These are phyloP conservation scores for Mythimna lalbum DNA, from an alignment of 2,888 invertebrate genomes.

Conservation along the genomic window DNA sequence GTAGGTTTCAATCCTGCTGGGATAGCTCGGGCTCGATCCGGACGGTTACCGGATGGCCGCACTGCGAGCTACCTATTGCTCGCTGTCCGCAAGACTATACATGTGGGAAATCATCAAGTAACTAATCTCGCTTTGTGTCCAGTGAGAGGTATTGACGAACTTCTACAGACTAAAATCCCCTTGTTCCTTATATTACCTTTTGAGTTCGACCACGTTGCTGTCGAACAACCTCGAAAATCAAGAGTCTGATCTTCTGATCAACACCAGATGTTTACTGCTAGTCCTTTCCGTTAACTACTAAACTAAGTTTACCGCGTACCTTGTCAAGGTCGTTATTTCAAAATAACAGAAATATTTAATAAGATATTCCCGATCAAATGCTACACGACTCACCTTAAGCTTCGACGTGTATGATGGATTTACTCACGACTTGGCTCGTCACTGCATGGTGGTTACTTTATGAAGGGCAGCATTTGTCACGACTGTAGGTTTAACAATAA, in stretches of 20 bases:
- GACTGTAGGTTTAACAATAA: constrained; percentile 15
- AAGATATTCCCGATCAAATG: constrained; percentile 23
- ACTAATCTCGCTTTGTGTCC: no score
- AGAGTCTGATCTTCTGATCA: constrained; percentile 8
- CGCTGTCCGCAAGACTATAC: no score
- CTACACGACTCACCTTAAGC: constrained; percentile 51
- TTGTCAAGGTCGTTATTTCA: constrained; percentile 33
- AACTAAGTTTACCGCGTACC: constrained; percentile 1
- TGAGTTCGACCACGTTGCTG: no score
- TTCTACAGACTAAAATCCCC: no score
- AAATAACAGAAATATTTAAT: constrained; percentile 35
- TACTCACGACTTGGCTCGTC: constrained; percentile 57
- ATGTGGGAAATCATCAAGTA: no score
- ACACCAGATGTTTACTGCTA: background rate
- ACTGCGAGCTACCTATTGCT: no score
- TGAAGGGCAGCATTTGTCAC: constrained; percentile 49
- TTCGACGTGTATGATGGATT: constrained; percentile 35
- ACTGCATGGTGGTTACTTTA: constrained; percentile 37
- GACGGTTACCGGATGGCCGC: no score
- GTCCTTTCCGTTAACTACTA: constrained; percentile 1
- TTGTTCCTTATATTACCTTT: no score
- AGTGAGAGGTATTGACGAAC: no score
- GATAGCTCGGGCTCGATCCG: no score
- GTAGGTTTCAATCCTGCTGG: no score
- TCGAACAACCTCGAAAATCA: no score